A percentile compares a stretch with the other conserved stretches of the same genome.
Conservation (phyloP, 2,888 invertebrate species). For the Microctonus brassicae region DNA sequence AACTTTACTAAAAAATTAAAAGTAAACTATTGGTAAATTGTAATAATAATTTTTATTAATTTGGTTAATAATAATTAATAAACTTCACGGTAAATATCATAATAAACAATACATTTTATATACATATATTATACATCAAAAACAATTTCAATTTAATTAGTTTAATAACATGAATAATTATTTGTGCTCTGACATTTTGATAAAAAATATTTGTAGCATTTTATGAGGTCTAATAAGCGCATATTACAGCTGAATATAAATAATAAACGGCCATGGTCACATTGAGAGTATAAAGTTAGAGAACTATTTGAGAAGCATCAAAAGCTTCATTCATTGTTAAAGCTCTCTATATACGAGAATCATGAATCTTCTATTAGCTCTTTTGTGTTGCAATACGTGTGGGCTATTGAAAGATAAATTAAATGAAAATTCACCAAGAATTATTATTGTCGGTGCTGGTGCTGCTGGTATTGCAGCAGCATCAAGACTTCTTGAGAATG, state of each 20-base stretch:
- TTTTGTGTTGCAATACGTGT: neutral
- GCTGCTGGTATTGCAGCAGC: conserved; percentile 74
- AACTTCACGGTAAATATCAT: neutral
- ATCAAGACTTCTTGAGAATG: conserved; percentile 68
- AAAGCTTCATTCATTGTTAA: neutral
- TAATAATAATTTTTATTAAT: too few relatives aligned
- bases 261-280: neutral
- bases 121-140: neutral
- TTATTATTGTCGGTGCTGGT: conserved; percentile 74
- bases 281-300: neutral
- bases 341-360: neutral
- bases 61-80: too few relatives aligned
- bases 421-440: conserved; percentile 46
- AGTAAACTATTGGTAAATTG: too few relatives aligned
- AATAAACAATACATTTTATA: too few relatives aligned
- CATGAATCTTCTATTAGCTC: neutral
- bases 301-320: neutral
- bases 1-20: neutral
- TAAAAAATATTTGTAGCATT: neutral
- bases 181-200: neutral
- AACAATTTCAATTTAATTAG: neutral
- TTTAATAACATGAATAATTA: neutral
- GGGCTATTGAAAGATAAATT: neutral
- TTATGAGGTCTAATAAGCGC: neutral
- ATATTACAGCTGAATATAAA: neutral